These are phyloP conservation scores for Cryptocephalus primarius DNA, from an alignment of 2,888 invertebrate species.

Conservation along the genomic window DNA sequence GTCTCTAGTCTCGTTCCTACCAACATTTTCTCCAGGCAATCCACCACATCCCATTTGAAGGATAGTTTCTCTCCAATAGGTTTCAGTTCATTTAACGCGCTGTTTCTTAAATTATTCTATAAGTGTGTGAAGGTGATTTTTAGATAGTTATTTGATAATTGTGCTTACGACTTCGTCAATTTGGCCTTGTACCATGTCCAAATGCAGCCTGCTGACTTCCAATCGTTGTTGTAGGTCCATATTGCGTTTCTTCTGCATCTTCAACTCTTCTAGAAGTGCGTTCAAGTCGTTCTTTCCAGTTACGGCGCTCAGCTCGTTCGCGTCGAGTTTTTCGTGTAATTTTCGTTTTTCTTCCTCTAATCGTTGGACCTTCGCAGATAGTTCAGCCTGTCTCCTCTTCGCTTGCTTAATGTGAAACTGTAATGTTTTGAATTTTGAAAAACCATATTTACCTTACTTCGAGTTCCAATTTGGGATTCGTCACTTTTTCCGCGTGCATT, in stretches of 20 bases:
- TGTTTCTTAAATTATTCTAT: background rate
- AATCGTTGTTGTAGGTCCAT: constrained; percentile 10
- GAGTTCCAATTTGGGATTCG: constrained; percentile 10
- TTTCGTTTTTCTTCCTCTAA: constrained; percentile 11
- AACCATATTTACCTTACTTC: constrained; percentile 7
- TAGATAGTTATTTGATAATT: background rate
- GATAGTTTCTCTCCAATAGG: constrained; percentile 14
- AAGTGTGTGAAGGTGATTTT: no score
- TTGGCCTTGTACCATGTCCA: constrained; percentile 3
- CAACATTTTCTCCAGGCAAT: constrained; percentile 14
- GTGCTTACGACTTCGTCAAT: constrained; percentile 3
- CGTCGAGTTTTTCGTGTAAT: constrained; percentile 8
- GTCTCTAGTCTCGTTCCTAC: constrained; percentile 13
- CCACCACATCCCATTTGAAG: constrained; percentile 15
- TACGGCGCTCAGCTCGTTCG: constrained; percentile 12
- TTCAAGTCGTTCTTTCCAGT: constrained; percentile 14
- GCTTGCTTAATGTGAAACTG: constrained; percentile 1
- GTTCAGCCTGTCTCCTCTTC: constrained; percentile 8
- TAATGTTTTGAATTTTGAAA: background rate
- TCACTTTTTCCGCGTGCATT: constrained; percentile 8
- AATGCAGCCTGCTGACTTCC: constrained; percentile 6
- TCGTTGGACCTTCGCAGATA: constrained; percentile 7
- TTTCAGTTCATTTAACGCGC: constrained; percentile 6
- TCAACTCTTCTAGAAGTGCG: constrained; percentile 9
- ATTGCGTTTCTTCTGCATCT: constrained; percentile 9